Evolutionary conservation across 1,140 invertebrate genomes (phyloP), one percentile per base, ranked within the genome.

Genomic region (Mamestra configurata): DNA sequence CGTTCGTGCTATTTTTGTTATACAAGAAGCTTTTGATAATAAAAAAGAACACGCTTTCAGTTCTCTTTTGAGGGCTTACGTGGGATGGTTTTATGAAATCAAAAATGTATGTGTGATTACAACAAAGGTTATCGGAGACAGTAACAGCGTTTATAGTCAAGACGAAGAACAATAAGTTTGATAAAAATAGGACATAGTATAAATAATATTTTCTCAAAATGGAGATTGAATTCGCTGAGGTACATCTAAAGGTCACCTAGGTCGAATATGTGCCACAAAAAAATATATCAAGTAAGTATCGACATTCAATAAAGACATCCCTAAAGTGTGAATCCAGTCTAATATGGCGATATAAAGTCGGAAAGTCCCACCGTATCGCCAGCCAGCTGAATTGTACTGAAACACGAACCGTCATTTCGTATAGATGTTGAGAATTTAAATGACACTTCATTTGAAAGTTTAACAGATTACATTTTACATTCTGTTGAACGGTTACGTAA

Each of bases 331-430:
- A 73, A 64, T 51, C 51, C 24, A 61, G 53, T 73, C 57, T 79
- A 79, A 78, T 70, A 53, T 49, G 46, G 66, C 77, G 37, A 71
- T 78, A 78, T 78, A 78, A 78, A 78, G 51, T 78, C 77, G 64
- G 77, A 71, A 70, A 71, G 77, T 78, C 66, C 18, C 18, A 43
- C 49, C 51, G 61, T 72, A 72, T 72, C 49, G 49, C 43, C 27
- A 31, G 24, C 57, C 18, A 35, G 35, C 31, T 40, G 53, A 78
- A 78, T 70, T 72, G 70, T 70, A 49, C 64, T 78, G 66, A 13
- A 57, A 57, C 77, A 57, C 66, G 35, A 57, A 78, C n/a, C 66
- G 51, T 57, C 51, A 40, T 55, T 78, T 70, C 46, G 70, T 55
- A 72, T 72, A 55, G 46, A 72, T 72, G 70, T 53, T 11, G 66